Base-by-base conservation (phyloP, 2,888 invertebrate species). In the Argynnis bischoffii region DNA sequence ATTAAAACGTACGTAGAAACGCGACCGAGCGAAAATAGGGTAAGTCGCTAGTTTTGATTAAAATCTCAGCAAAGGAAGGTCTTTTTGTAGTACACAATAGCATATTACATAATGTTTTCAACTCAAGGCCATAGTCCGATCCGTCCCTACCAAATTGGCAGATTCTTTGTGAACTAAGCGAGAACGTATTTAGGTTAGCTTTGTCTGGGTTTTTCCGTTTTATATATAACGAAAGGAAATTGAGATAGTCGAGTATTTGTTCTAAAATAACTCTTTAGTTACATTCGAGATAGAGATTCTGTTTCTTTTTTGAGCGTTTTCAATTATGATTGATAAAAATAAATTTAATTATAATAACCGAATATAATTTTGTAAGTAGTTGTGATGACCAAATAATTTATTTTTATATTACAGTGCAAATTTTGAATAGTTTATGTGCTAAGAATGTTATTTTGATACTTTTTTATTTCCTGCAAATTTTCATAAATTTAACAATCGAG, bases 81-180 rank as follows among this genome's bases (percentile, higher is more conserved):
- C 4, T 8, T 47, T 47, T 26, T n/a, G 4, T 47, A n/a, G 47
- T 57, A 16, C 35, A 35, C 35, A 56, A 15, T 6, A 47, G 3
- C 21, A 47, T 47, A 47, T 57, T 47, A 57, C 21, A 41, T 41
- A 41, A 41, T 41, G 35, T 41, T 41, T 26, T 48, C n/a, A 47
- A 47, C 26, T 59, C 47, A 63, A 66, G 67, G 67, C 57, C 68
- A 66, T 47, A 6, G 57, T 55, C 54, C 61, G 63, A 57, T 63
- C 56, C 64, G 63, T 47, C 63, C 67, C 67, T 67, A 61, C 64
- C 50, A 70, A 70, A 70, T 70, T 70, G 70, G 59, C 70, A 61
- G 65, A 63, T 67, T 67, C 57, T 55, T 67, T 63, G 65, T 59
- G 47, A 60, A 55, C 65, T 68, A 68, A 68, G 65, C 70, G 70